Evolutionary conservation across 2,113 vertebrate species (phyloP), one percentile per base, ranked within the genome.

Genomic region (Neodontobutis hainanensis): DNA sequence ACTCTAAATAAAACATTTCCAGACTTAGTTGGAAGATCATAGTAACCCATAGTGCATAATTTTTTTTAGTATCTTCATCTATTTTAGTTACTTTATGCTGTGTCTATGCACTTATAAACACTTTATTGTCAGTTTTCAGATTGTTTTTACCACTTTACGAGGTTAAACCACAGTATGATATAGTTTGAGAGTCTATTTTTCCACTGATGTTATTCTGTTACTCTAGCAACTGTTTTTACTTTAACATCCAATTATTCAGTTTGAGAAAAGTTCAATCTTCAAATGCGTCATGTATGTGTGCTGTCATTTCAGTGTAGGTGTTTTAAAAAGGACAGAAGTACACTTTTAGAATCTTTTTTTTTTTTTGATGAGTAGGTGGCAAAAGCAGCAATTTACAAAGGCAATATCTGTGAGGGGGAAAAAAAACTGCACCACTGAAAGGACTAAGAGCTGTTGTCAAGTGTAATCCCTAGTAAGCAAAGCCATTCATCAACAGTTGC

Each of bases 401-500:
- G 40, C 34, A n/a, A 43, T 43, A 43, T 43, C 42, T 11, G 6
- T 43, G 42, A 43, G 19, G 32, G 40, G 42, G 11, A 32, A 1
- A 7, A 52, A 57, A 34, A 11, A 8, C 35, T 15, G 34, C 27
- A 35, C 46, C 27, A 32, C 6, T n/a, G 11, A 40, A n/a, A 15
- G 7, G 38, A 58, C n/a, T 12, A 38, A 4, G 56, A 58, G 56
- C 10, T 48, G 34, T 58, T 42, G 49, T 65, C 43, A 36, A 61
- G 15, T 0, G 35, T 62, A 34, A 48, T 76, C 65, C 27, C 45
- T 15, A 11, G 44, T 67, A 57, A 56, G 45, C 53, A 58, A 68
- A 76, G 65, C 40, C 61, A 58, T 73, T 71, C 55, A 70, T 76
- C 68, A 67, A 8, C 43, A 12, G 55, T n/a, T 50, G 48, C 49